A percentile compares a stretch with the other conserved stretches of the same genome.
Evolutionary conservation across 2,113 vertebrate genomes (phyloP).

Genomic region (Suncus etruscus): DNA sequence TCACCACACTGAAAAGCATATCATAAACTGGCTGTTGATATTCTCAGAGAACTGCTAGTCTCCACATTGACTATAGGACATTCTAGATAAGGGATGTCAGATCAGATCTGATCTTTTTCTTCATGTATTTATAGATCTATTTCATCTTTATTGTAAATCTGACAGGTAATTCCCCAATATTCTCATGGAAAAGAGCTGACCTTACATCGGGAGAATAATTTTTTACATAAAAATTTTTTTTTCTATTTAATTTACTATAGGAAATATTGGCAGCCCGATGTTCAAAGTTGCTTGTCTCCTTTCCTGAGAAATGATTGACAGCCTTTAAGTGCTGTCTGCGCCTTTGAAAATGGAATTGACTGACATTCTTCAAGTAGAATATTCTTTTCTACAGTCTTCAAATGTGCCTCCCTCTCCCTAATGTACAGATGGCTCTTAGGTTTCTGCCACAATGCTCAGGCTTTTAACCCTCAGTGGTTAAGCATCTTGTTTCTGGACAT

Average conservation of each 20-base stretch:
- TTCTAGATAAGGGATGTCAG: neutral
- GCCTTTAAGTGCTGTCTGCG: constrained; percentile 82
- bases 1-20: neutral
- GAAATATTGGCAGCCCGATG: constrained; percentile 83
- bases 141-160: constrained; percentile 2
- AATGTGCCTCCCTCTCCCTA: constrained; percentile 60
- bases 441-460: neutral
- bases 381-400: constrained; percentile 76
- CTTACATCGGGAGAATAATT: constrained; percentile 14
- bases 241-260: constrained; percentile 76
- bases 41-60: neutral
- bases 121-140: neutral
- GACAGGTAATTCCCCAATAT: constrained; percentile 37
- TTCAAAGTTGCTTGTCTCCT: constrained; percentile 83
- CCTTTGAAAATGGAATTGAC: constrained; percentile 85
- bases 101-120: neutral
- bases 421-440: constrained; percentile 6
- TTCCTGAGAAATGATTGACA: constrained; percentile 85
- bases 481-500: neutral
- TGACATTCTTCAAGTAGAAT: constrained; percentile 84
- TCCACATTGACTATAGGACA: neutral
- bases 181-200: constrained; percentile 35
- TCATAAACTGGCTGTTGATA: neutral
- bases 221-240: constrained; percentile 31
- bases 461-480: constrained; percentile 54